These are phyloP conservation scores for Brachyalestes nurse DNA, from an alignment of 2,797 vertebrate species.

Conservation along the genomic window DNA sequence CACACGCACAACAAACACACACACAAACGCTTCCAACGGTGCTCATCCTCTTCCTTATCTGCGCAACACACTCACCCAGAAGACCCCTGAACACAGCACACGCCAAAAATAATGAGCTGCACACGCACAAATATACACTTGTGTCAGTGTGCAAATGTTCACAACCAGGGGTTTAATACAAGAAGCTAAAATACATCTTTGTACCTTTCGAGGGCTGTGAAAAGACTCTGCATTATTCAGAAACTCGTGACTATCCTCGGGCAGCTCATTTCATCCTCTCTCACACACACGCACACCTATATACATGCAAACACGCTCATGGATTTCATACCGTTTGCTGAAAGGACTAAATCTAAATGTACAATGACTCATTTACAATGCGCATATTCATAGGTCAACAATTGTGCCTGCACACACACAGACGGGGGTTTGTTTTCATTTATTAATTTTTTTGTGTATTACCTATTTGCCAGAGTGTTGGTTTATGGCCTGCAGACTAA, in stretches of 20 bases:
- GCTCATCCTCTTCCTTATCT: slow-evolving; percentile 78
- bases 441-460: slow-evolving; percentile 42
- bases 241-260: neutral
- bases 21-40: slow-evolving; percentile 65
- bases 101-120: slow-evolving; percentile 69
- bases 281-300: slow-evolving; percentile 4
- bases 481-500: slow-evolving; percentile 68
- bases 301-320: neutral
- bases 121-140: slow-evolving; percentile 18
- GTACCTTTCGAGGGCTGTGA: slow-evolving; percentile 4
- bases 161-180: neutral
- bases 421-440: slow-evolving; percentile 46
- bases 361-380: slow-evolving; percentile 63
- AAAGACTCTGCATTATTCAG: neutral
- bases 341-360: slow-evolving; percentile 60
- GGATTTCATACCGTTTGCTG: slow-evolving; percentile 25
- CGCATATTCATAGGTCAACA: slow-evolving; percentile 63
- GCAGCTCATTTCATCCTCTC: neutral
- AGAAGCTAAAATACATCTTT: neutral
- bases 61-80: slow-evolving; percentile 73
- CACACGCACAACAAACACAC: slow-evolving; percentile 61
- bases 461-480: slow-evolving; percentile 69
- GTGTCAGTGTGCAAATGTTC: neutral
- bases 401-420: slow-evolving; percentile 57
- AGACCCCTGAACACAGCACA: slow-evolving; percentile 67